Evolutionary conservation across 2,888 invertebrate species (phyloP), one percentile per base, ranked within the genome.

Genomic region (Arge pagana): DNA sequence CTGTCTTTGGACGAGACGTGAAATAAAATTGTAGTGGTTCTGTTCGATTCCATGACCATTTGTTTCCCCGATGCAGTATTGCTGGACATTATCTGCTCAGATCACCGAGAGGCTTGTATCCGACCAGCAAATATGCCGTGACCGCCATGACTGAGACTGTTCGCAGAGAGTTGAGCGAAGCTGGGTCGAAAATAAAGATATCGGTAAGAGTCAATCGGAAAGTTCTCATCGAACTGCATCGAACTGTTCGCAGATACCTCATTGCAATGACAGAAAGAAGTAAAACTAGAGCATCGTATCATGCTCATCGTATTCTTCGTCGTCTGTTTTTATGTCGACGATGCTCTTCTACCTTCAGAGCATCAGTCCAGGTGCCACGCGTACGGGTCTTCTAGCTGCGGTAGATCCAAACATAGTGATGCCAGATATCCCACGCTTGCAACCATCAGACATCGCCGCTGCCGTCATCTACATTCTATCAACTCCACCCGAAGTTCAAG

Each of bases 281-380:
- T 1, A 13, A 35, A 35, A 16, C 35, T 37, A n/a, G n/a, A n/a
- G n/a, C 10, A 37, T 21, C 11, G 6, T n/a, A 39, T 39, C 23
- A n/a, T 3, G 3, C 1, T 19, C 21, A 15, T 21, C 13, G 24
- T 21, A 21, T 39, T 19, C 11, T 13, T 13, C 3, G 13, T 3
- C 5, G n/a, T n/a, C n/a, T n/a, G n/a, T n/a, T n/a, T n/a, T n/a
- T n/a, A n/a, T n/a, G n/a, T n/a, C 3, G 18, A 4, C 2, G 15
- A n/a, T n/a, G n/a, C 8, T 18, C 18, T 50, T 10, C 2, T 54
- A 35, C 52, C 62, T 63, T 10, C 62, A 86, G 86, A 84, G 83
- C 61, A 76, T 86, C 37, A 85, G 83, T 35, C 86, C 86, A 1
- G 87, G 86, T 13, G 68, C 84, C 59, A 84, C 85, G 13, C 78